These are phyloP conservation scores for Melanotaenia nigrans DNA, from an alignment of 2,797 vertebrate genomes.

Conservation along the genomic window DNA sequence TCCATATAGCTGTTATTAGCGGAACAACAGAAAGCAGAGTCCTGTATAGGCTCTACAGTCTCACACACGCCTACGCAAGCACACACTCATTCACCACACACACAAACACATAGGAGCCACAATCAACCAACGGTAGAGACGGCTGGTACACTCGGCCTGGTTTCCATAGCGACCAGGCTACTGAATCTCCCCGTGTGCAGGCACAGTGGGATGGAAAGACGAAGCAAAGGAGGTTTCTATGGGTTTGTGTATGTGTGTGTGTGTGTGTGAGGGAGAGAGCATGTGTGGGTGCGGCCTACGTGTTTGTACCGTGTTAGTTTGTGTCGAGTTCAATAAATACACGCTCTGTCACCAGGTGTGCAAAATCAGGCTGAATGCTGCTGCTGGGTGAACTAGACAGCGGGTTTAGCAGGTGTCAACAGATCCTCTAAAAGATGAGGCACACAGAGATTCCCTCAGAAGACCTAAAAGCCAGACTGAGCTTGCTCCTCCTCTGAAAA, in stretches of 20 bases:
- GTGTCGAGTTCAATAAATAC: slow-evolving; percentile 49
- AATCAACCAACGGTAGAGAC: slow-evolving; percentile 75
- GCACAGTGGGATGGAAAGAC: slow-evolving; percentile 77
- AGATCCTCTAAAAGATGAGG: not conserved
- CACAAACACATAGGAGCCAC: slow-evolving; percentile 59
- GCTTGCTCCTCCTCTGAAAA: not conserved
- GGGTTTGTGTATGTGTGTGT: slow-evolving; percentile 42
- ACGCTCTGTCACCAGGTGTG: slow-evolving; percentile 42
- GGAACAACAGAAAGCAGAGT: slow-evolving; percentile 55
- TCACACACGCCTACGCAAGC: slow-evolving; percentile 78
- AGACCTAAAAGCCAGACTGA: slow-evolving; percentile 2
- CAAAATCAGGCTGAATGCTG: slow-evolving; percentile 26
- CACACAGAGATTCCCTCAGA: slow-evolving; percentile 6
- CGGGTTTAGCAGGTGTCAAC: slow-evolving; percentile 19
- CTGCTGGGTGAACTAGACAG: slow-evolving; percentile 11
- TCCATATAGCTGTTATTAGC: slow-evolving; percentile 44
- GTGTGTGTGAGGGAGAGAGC: slow-evolving; percentile 9
- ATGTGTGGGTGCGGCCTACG: slow-evolving; percentile 29
- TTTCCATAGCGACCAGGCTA: slow-evolving; percentile 83
- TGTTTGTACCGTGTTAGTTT: slow-evolving; percentile 41
- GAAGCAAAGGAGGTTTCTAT: slow-evolving; percentile 67
- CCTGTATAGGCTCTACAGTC: slow-evolving; percentile 74
- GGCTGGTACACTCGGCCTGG: slow-evolving; percentile 81
- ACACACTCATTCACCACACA: slow-evolving; percentile 43
- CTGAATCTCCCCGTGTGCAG: slow-evolving; percentile 77